phyloP scores from a whole-genome alignment of 2,113 vertebrate genomes.

The Balaeniceps rex region DNA sequence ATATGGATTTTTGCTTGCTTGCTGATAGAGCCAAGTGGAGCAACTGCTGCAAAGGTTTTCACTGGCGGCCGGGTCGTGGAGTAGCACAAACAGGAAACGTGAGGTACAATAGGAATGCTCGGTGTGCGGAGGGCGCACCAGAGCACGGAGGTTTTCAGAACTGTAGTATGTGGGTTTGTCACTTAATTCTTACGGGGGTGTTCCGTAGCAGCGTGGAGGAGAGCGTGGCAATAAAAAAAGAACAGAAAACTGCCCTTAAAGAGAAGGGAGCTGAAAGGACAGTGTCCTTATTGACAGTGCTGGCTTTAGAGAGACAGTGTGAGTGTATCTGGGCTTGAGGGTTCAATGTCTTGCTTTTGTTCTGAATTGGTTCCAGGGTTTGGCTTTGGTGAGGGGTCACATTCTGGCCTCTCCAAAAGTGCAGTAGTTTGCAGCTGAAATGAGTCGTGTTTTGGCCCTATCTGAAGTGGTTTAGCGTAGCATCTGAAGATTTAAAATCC shows the following conservation, averaged over 20 bases:
- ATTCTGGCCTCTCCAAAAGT: neutral
- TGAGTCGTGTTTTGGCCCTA: neutral
- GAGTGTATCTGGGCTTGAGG: neutral
- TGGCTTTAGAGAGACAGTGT: neutral
- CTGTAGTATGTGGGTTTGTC: neutral
- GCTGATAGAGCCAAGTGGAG: neutral
- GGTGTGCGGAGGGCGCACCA: neutral
- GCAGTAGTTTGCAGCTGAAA: neutral
- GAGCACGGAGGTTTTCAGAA: neutral
- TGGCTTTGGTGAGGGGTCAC: neutral
- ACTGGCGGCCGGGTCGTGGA: neutral
- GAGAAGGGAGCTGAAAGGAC: neutral
- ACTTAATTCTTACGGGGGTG: neutral
- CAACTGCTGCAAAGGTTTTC: neutral
- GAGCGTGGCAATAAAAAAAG: neutral
- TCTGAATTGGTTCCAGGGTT: neutral
- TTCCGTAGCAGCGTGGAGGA: neutral
- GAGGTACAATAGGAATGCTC: neutral
- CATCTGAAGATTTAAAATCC: neutral
- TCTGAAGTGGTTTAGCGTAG: neutral
- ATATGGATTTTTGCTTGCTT: neutral
- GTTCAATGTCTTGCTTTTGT: neutral
- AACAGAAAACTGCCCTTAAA: neutral
- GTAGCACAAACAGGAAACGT: conserved; percentile 23
- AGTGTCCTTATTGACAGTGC: neutral